Conservation (phyloP, 2,888 invertebrate species). For the Morinoia aosen region DNA sequence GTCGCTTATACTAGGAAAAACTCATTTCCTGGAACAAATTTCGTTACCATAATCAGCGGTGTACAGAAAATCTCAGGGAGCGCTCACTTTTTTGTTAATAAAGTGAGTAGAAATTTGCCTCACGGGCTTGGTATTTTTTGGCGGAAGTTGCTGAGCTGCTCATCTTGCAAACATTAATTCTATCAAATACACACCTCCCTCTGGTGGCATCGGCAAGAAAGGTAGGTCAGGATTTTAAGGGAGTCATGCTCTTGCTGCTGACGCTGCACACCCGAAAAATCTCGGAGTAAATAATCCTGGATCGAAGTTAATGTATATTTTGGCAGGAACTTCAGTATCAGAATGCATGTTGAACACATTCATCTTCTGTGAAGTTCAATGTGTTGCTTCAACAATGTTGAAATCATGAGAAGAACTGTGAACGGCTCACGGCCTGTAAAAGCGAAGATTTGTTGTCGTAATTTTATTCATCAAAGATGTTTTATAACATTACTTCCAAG, state of each 20-base stretch:
- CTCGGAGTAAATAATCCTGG: neutral
- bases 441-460: too few species aligned
- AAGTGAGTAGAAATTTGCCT: neutral
- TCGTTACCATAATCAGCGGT: neutral
- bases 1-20: neutral
- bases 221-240: neutral
- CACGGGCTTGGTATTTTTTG: neutral
- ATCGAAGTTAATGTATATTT: too few species aligned
- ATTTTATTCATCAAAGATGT: too few species aligned
- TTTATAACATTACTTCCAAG: too few species aligned
- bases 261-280: neutral
- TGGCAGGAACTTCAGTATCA: too few species aligned
- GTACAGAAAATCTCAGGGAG: neutral
- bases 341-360: too few species aligned
- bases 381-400: too few species aligned
- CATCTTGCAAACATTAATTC: neutral
- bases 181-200: neutral
- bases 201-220: neutral
- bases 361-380: too few species aligned
- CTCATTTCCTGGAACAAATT: neutral
- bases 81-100: neutral
- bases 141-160: neutral
- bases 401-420: too few species aligned
- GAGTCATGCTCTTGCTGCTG: neutral
- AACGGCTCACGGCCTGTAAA: too few species aligned